Evolutionary conservation across 2,113 vertebrate genomes (phyloP), one percentile per base, ranked within the genome.

Genomic region (Leptobrachium leishanense): DNA sequence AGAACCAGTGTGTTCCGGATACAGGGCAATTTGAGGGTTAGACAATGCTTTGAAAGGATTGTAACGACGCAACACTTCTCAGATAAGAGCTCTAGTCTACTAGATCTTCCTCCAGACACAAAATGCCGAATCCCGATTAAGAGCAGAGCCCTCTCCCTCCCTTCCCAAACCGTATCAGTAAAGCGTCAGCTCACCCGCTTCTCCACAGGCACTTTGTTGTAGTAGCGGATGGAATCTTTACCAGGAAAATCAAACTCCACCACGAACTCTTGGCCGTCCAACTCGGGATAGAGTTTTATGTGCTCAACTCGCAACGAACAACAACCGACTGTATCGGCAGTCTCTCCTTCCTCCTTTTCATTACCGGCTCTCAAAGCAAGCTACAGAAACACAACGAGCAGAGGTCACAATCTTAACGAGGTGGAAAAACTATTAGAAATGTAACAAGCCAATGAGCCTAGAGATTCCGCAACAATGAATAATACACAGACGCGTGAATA

Each of bases 191-290:
- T 59, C 84, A 98, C 97, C 93, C 97, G 93, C 85, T 98, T 99
- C 84, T 99, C 97, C 84, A 99, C 96, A 1, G 96, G 96, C 77
- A 98, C 96, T 84, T 97, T 98, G 91, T 99, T 98, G 91, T 98
- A 98, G 89, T 99, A 98, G 89, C 96, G 95, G 86, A 99, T 99
- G 82, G 97, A 98, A 82, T 99, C 97, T 84, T 98, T 99, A 69
- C 97, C 97, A 20, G 94, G 92, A 91, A 99, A 99, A 86, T 98
- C 97, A 6, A 99, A 97, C 88, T 99, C 97, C 75, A 99, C 97
- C 87, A 98, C 94, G 0, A 92, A 98, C 88, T 98, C 96, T 89
- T 97, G 96, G 40, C 96, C 95, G 1, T 98, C 96, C 87, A 97
- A 15, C 74, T 97, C 96, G 42, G 95, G 88, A 82, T 95, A 92